These are phyloP conservation scores for Tachysurus vachellii DNA, from an alignment of 2,113 vertebrate species.

Conservation along the genomic window DNA sequence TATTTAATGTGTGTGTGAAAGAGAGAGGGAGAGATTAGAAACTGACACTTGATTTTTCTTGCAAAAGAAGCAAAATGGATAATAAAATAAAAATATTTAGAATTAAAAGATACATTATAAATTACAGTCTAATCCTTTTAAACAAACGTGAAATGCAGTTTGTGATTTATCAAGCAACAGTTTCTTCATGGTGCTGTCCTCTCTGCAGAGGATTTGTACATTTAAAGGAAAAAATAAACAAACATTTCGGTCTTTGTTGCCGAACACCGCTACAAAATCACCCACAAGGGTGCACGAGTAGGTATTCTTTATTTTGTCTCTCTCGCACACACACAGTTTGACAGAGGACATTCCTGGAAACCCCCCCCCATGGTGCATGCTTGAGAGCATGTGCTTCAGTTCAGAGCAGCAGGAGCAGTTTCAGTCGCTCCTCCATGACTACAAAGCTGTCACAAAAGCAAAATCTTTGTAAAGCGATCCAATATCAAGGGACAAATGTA, in stretches of 20 bases:
- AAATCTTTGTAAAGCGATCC: slow-evolving; percentile 46
- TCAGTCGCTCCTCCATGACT: not conserved
- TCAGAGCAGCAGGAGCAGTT: slow-evolving; percentile 15
- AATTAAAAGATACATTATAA: not conserved
- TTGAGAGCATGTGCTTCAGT: slow-evolving; percentile 48
- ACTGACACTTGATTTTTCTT: no score
- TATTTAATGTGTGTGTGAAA: no score
- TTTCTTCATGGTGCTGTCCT: not conserved
- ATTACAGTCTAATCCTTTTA: not conserved
- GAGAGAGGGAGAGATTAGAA: no score
- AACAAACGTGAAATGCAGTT: not conserved
- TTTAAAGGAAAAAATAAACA: not conserved
- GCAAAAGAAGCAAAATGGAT: no score
- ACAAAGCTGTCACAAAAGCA: slow-evolving; percentile 49
- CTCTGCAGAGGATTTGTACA: not conserved
- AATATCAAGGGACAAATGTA: slow-evolving; percentile 23
- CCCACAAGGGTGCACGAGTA: not conserved
- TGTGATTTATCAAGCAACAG: not conserved
- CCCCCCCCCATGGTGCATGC: slow-evolving; percentile 25
- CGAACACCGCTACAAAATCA: not conserved
- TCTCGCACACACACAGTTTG: slow-evolving; percentile 10
- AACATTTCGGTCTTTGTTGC: not conserved
- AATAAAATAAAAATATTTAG: not conserved
- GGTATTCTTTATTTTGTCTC: slow-evolving; percentile 19
- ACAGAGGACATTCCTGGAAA: slow-evolving; percentile 36